phyloP scores from a whole-genome alignment of 2,888 invertebrate genomes.

The Lasioglossum morio region DNA sequence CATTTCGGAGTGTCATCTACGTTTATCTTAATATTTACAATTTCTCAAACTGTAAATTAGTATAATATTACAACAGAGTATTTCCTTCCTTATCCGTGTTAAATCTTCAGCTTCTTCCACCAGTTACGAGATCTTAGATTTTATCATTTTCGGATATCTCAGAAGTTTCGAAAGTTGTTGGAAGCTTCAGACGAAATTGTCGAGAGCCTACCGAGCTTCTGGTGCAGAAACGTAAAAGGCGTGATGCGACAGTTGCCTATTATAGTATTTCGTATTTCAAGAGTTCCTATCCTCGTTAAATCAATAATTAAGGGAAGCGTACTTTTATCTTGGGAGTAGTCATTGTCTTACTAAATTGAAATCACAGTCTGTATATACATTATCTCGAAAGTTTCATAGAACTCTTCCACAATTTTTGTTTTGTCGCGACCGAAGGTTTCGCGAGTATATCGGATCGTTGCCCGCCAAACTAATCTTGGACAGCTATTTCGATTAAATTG shows the following conservation, averaged over 20 bases:
- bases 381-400: not conserved
- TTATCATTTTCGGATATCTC: not conserved
- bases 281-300: not conserved
- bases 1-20: no score
- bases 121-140: not conserved
- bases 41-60: not conserved
- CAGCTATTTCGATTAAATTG: no score
- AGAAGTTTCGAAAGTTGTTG: not conserved
- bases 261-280: not conserved
- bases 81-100: not conserved
- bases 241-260: not conserved
- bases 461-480: no score
- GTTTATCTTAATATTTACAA: no score
- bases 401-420: no score
- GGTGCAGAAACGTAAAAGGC: not conserved
- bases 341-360: not conserved
- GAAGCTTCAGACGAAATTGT: not conserved
- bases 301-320: not conserved
- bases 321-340: not conserved
- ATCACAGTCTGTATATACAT: not conserved
- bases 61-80: not conserved
- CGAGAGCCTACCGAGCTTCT: not conserved
- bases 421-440: no score
- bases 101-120: not conserved
- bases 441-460: no score